These are phyloP conservation scores for Prinia subflava DNA, from an alignment of 2,113 vertebrate genomes.

Conservation along the genomic window DNA sequence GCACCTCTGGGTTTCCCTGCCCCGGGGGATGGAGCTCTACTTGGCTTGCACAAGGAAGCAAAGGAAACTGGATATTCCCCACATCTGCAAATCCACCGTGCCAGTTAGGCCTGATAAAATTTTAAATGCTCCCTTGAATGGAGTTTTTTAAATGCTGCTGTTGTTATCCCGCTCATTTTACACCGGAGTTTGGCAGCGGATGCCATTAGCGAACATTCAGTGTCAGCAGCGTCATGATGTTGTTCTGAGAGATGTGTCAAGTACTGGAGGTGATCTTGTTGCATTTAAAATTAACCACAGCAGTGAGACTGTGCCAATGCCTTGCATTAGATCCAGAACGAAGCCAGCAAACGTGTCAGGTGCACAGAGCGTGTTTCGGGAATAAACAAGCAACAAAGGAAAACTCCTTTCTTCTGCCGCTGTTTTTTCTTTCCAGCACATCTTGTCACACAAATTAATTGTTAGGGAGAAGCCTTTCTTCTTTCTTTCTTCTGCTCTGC, in stretches of 20 bases:
- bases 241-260: conserved; percentile 42
- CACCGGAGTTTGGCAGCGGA: conserved; percentile 21
- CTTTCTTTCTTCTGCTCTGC: not conserved
- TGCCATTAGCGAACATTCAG: conserved; percentile 30
- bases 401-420: not conserved
- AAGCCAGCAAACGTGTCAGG: conserved; percentile 22
- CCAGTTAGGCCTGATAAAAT: conserved; percentile 53
- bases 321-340: not conserved
- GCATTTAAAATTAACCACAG: conserved; percentile 53
- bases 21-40: not conserved
- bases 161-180: conserved; percentile 40
- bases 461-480: not conserved
- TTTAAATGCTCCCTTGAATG: conserved; percentile 58
- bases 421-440: not conserved
- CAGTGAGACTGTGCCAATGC: not conserved
- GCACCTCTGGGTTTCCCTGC: not conserved
- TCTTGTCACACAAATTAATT: conserved; percentile 16
- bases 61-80: conserved; percentile 16
- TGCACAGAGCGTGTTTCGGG: not conserved
- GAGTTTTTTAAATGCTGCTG: conserved; percentile 40
- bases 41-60: not conserved
- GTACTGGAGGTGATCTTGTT: not conserved
- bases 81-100: not conserved
- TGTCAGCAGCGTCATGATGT: conserved; percentile 36
- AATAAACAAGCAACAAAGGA: conserved; percentile 3